phyloP scores from a whole-genome alignment of 2,113 vertebrate genomes.

The Aythya baeri region DNA sequence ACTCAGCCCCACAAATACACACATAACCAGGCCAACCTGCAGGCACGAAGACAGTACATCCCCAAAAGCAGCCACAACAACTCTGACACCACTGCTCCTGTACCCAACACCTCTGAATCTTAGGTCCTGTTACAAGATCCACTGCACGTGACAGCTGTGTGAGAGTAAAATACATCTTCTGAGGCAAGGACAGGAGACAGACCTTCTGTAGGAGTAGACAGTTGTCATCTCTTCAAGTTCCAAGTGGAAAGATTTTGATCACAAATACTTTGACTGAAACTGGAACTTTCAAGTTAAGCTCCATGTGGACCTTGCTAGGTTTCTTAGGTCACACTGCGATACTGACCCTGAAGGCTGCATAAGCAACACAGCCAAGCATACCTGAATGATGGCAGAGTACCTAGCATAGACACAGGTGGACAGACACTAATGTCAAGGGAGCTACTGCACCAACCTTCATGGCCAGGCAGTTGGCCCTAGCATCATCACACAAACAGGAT shows the following conservation, averaged over 20 bases:
- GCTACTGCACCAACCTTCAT: neutral
- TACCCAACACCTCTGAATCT: neutral
- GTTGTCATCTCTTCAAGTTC: rapidly evolving
- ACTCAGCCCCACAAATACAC: neutral
- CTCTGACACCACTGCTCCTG: neutral
- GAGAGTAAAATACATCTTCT: neutral
- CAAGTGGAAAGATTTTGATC: neutral
- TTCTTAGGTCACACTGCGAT: neutral
- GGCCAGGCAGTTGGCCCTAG: neutral
- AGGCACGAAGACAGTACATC: neutral
- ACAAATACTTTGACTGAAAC: neutral
- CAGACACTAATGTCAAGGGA: neutral
- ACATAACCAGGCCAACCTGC: rapidly evolving
- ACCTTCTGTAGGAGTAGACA: neutral
- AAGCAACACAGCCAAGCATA: neutral
- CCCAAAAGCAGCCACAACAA: neutral
- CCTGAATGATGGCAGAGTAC: neutral
- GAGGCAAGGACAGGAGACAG: neutral
- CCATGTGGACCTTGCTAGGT: neutral
- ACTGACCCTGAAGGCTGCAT: neutral
- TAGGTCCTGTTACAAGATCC: neutral
- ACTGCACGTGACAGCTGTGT: neutral
- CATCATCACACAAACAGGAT: neutral
- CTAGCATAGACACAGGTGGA: neutral
- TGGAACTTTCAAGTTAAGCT: neutral